Percentiles rank a stretch among this genome's conserved stretches.
Evolutionary conservation across 2,888 invertebrate genomes (phyloP).

Genomic region (Rhagonycha lutea): DNA sequence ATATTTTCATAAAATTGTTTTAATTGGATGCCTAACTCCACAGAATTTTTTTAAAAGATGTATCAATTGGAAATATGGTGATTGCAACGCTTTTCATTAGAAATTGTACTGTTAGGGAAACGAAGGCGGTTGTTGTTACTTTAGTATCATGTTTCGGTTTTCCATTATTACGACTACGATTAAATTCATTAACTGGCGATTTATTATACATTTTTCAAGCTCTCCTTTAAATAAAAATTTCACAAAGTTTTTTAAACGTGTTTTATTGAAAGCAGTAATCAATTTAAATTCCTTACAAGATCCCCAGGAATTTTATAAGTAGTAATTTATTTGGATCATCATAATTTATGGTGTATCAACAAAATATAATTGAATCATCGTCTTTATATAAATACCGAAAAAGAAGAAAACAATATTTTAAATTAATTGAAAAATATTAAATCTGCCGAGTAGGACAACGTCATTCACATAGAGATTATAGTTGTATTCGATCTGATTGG

Average conservation of each 20-base stretch:
- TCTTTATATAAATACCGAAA: no score
- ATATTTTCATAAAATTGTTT: constrained; percentile 24
- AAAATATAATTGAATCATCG: neutral
- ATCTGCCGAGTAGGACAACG: no score
- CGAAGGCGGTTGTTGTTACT: neutral
- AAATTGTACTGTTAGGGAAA: neutral
- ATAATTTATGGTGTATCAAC: neutral
- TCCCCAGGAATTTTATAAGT: neutral
- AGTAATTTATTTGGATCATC: neutral
- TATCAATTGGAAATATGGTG: neutral
- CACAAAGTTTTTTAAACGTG: neutral
- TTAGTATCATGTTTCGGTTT: neutral
- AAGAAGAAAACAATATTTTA: no score
- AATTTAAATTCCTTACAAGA: neutral
- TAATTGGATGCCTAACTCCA: constrained; percentile 14
- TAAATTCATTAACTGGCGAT: neutral
- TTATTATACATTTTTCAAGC: neutral
- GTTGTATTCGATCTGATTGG: no score
- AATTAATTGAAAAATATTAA: no score
- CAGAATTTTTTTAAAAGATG: neutral
- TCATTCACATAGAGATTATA: no score
- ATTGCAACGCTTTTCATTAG: neutral
- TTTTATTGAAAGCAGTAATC: neutral
- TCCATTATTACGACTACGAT: neutral
- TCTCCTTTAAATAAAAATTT: neutral